phyloP scores from a whole-genome alignment of 2,888 invertebrate species.

The Acronicta alni region DNA sequence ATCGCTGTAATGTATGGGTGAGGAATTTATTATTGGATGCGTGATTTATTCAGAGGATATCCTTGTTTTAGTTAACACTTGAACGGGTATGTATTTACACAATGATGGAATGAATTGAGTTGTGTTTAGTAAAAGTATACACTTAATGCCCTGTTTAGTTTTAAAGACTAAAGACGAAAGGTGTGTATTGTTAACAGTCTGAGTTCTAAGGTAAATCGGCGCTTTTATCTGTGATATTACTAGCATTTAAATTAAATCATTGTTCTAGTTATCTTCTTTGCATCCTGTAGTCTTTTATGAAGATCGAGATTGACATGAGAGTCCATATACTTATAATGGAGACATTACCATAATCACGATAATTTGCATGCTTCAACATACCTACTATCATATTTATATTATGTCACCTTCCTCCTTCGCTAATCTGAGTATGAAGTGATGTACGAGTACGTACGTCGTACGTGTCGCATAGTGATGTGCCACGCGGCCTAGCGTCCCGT shows the following conservation, averaged over 20 bases:
- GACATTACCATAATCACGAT: neutral
- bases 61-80: constrained; percentile 53
- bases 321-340: neutral
- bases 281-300: neutral
- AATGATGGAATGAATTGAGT: constrained; percentile 26
- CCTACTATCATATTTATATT: constrained; percentile 8
- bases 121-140: constrained; percentile 13
- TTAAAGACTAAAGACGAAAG: too few relatives aligned
- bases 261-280: neutral
- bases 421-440: constrained; percentile 40
- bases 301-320: neutral
- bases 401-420: constrained; percentile 18
- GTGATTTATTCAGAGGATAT: constrained; percentile 78
- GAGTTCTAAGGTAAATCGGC: too few relatives aligned
- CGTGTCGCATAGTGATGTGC: constrained; percentile 46
- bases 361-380: neutral
- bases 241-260: neutral
- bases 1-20: constrained; percentile 78
- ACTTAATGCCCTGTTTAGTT: too few relatives aligned
- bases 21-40: constrained; percentile 64
- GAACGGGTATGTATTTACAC: constrained; percentile 37
- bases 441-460: constrained; percentile 35
- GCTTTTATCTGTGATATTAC: too few relatives aligned
- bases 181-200: too few relatives aligned
- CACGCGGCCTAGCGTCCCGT: constrained; percentile 49